These are phyloP conservation scores for Rhinolophus ferrumequinum DNA, from an alignment of 2,113 vertebrate species.

Conservation along the genomic window DNA sequence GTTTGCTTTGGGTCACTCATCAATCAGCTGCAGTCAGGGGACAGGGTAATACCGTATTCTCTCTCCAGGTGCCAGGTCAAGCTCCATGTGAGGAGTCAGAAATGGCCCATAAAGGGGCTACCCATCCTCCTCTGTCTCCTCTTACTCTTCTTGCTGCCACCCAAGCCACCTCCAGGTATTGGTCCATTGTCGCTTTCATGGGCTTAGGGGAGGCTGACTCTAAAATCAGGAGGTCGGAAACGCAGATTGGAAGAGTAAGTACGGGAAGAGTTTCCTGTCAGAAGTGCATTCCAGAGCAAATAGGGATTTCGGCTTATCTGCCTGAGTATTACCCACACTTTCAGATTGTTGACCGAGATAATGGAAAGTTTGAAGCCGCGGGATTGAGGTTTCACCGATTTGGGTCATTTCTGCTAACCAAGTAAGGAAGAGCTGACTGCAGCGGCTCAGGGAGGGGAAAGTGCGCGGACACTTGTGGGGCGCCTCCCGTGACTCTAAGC, in stretches of 20 bases:
- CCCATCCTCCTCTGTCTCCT: background rate
- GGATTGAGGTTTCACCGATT: background rate
- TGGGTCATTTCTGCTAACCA: background rate
- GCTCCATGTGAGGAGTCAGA: background rate
- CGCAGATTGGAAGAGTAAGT: background rate
- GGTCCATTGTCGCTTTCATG: background rate
- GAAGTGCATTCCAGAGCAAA: background rate
- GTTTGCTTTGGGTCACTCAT: background rate
- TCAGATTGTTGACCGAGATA: background rate
- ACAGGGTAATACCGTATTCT: background rate
- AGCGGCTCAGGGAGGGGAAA: background rate
- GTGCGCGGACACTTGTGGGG: background rate
- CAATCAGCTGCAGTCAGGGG: background rate
- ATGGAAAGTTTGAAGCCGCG: background rate
- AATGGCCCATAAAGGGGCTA: background rate
- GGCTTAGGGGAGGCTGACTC: background rate
- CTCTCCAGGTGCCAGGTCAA: background rate
- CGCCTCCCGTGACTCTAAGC: background rate
- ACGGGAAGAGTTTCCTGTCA: background rate
- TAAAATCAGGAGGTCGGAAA: background rate
- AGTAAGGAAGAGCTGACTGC: background rate
- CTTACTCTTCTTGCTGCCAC: background rate
- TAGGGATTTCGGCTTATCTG: background rate
- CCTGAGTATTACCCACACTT: background rate
- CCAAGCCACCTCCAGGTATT: background rate